Evolutionary conservation across 2,113 vertebrate genomes (phyloP).

Genomic region (Brachypteracias leptosomus): DNA sequence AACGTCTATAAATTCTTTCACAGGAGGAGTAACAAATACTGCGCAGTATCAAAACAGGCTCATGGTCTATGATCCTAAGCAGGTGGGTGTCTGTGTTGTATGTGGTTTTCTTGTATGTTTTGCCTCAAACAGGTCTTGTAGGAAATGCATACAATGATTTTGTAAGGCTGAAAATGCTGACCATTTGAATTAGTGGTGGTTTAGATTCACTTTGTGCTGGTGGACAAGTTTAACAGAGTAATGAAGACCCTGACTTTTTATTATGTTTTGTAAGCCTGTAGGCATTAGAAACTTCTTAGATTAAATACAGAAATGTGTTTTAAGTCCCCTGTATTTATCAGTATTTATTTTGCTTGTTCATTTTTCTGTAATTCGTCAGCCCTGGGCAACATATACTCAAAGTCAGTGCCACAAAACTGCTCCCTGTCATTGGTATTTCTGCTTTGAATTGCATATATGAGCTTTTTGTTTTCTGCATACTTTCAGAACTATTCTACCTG

Average conservation of each 20-base stretch:
- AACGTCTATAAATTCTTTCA: slow-evolving; percentile 66
- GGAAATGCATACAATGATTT: not conserved
- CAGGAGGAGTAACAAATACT: slow-evolving; percentile 97
- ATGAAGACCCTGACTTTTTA: not conserved
- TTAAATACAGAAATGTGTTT: slow-evolving; percentile 16
- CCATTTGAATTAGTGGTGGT: not conserved
- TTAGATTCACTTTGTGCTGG: not conserved
- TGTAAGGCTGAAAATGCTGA: not conserved
- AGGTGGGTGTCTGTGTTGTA: slow-evolving; percentile 75
- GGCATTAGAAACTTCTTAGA: not conserved
- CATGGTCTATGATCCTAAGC: slow-evolving; percentile 95
- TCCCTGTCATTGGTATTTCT: not conserved
- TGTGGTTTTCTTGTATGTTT: not conserved
- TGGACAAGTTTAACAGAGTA: not conserved
- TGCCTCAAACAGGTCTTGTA: not conserved
- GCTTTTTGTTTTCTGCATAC: not conserved
- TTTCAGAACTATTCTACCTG: not conserved
- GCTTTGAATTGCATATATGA: not conserved
- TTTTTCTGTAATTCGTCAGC: not conserved
- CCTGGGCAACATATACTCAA: not conserved
- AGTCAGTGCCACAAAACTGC: not conserved
- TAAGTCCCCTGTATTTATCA: not conserved
- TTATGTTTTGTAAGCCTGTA: not conserved
- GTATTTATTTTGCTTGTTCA: not conserved
- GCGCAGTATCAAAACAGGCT: slow-evolving; percentile 97